Conservation (phyloP, 2,113 vertebrate genomes). For the Grallaria varia region DNA sequence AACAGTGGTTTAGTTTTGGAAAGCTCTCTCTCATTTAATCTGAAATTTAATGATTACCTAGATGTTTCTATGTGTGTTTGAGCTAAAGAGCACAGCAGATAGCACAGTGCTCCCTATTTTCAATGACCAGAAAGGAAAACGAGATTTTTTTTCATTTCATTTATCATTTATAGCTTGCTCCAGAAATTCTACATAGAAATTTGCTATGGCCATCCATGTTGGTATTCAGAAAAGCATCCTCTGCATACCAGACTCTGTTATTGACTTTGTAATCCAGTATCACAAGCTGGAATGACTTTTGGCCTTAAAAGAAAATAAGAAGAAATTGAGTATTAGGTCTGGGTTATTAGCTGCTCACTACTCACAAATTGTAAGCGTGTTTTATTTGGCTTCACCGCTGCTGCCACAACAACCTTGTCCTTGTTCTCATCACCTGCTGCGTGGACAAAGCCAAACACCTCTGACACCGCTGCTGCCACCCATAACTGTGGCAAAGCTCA, state of each 20-base stretch:
- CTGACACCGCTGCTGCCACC: fast-evolving
- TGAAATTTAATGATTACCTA: neutral
- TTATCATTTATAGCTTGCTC: neutral
- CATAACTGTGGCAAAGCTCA: neutral
- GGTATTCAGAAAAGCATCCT: neutral
- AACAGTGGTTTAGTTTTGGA: neutral
- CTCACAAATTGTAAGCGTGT: neutral
- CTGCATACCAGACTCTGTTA: neutral
- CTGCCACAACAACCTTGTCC: neutral
- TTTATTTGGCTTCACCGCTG: neutral
- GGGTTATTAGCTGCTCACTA: neutral
- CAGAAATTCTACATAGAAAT: neutral
- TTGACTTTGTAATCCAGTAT: neutral
- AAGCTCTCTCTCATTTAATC: neutral
- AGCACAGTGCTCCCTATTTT: neutral
- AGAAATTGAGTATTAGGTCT: neutral
- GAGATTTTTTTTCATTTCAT: neutral
- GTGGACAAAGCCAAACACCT: neutral
- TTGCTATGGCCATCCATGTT: fast-evolving
- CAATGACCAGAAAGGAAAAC: neutral
- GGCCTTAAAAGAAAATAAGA: neutral
- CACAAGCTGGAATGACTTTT: neutral
- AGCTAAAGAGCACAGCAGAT: neutral
- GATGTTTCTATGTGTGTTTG: neutral
- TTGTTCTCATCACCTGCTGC: neutral